These are phyloP conservation scores for Leistus spinibarbis DNA, from an alignment of 2,888 invertebrate species.

Conservation along the genomic window DNA sequence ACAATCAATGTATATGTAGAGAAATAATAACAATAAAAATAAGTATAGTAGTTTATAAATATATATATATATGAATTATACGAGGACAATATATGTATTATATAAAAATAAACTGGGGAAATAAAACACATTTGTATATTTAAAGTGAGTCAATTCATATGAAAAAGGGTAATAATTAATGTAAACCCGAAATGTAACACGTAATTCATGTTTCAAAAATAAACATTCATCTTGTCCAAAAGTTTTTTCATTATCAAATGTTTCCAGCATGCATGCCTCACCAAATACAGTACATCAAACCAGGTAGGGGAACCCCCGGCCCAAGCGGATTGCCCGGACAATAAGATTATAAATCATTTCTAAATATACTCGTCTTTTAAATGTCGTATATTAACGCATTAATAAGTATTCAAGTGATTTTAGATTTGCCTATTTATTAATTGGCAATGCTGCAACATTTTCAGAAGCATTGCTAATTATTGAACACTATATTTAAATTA, in stretches of 20 bases:
- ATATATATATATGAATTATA: constrained; percentile 15
- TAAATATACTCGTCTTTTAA: too few relatives aligned
- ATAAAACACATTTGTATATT: constrained; percentile 18
- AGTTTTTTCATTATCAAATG: not conserved
- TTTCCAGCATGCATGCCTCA: not conserved
- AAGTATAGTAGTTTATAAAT: not conserved
- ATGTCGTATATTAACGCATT: too few relatives aligned
- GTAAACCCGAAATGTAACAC: constrained; percentile 26
- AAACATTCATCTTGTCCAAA: constrained; percentile 23
- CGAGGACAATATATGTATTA: constrained; percentile 32
- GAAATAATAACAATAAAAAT: not conserved
- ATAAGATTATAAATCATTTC: too few relatives aligned
- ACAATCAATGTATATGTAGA: constrained; percentile 35
- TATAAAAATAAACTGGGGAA: constrained; percentile 11
- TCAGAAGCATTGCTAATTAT: too few relatives aligned
- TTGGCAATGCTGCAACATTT: too few relatives aligned
- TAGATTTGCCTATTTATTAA: too few relatives aligned
- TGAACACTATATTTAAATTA: too few relatives aligned
- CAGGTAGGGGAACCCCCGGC: too few relatives aligned
- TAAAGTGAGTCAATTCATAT: constrained; percentile 28
- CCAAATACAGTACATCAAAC: too few relatives aligned
- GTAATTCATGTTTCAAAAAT: constrained; percentile 33
- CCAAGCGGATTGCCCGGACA: too few relatives aligned
- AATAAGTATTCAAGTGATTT: too few relatives aligned
- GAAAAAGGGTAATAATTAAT: constrained; percentile 20